Percentiles rank a stretch among this genome's conserved stretches.
Evolutionary conservation across 2,113 vertebrate genomes (phyloP).

Genomic region (Asarcornis scutulata): DNA sequence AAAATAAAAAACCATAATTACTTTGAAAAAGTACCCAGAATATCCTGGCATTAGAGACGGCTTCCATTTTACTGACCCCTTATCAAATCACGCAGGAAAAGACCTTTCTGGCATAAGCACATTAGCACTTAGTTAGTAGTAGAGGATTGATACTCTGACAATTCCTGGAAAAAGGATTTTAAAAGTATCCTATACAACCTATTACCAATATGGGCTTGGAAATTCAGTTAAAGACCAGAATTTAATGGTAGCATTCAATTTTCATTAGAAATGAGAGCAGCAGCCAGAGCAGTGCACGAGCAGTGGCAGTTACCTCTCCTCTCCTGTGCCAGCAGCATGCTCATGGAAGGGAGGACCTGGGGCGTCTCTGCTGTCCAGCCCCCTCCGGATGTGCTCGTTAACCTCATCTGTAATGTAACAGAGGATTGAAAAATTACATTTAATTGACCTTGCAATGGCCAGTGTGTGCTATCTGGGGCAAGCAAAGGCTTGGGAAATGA

Average conservation of each 20-base stretch:
- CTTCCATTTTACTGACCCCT: conserved; percentile 23
- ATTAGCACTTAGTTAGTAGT: conserved; percentile 11
- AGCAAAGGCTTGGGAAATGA: background rate
- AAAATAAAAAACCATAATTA: conserved; percentile 51
- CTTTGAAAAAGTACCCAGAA: conserved; percentile 48
- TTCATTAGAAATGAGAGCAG: background rate
- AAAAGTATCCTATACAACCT: background rate
- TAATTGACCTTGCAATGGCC: background rate
- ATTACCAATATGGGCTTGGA: background rate
- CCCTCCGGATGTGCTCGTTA: background rate
- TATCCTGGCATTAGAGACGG: conserved; percentile 35
- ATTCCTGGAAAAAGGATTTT: conserved; percentile 38
- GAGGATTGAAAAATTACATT: background rate
- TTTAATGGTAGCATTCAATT: background rate
- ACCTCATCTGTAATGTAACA: conserved; percentile 39
- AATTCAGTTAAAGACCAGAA: background rate
- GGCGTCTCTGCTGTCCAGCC: background rate
- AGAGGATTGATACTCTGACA: conserved; percentile 35
- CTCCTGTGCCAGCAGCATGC: background rate
- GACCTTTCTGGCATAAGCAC: conserved; percentile 18
- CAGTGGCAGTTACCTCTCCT: conserved; percentile 36
- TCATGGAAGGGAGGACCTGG: background rate
- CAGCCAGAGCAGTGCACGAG: background rate
- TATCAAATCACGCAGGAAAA: conserved; percentile 56
- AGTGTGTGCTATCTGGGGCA: background rate